Evolutionary conservation across 1,140 invertebrate genomes (phyloP), one percentile per base, ranked within the genome.

Genomic region (Drosophila albomicans): DNA sequence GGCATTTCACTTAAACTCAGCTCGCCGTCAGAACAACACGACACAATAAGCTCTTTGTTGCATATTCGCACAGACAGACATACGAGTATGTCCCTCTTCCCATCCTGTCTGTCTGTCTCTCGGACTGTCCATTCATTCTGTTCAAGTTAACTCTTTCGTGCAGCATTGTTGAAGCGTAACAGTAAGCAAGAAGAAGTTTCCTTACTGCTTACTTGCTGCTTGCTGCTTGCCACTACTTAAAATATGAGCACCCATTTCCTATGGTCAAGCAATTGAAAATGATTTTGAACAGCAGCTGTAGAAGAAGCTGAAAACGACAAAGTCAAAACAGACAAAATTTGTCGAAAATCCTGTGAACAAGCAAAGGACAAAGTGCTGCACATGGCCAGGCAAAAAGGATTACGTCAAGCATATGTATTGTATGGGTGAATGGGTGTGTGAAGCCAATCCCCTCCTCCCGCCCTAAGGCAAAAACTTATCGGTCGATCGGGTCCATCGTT

Each of bases 401-500:
- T 88, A 88, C 84, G 84, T 84, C 85, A 84, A 89, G 85, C 85
- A 88, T 89, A 89, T 88, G 85, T 88, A 84, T 88, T 82, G 75
- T 63, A 81, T 89, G 79, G 78, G 66, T 78, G 70, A 76, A 41
- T 84, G 69, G 32, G 32, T n/a, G 30, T 38, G 71, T 64, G 64
- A 52, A n/a, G 41, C 64, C 68, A 62, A 52, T 58, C 73, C 52
- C 54, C 15, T 6, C 63, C 8, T 8, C 11, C 51, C 10, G 2
- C 63, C 32, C 67, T 52, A 49, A 8, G 68, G 51, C 68, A 76
- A 82, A 86, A 86, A 75, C 86, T 86, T 38, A 38, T 38, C 35
- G 35, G 41, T 43, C 41, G 16, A 35, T 25, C 54, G 49, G 49
- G 68, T 65, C 69, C 66, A 51, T 30, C 32, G 62, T 32, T 61